A percentile compares a stretch with the other conserved stretches of the same genome.
Evolutionary conservation across 92 coral and sea anemone species (phyloP).

Genomic region (Siderastrea radians): DNA sequence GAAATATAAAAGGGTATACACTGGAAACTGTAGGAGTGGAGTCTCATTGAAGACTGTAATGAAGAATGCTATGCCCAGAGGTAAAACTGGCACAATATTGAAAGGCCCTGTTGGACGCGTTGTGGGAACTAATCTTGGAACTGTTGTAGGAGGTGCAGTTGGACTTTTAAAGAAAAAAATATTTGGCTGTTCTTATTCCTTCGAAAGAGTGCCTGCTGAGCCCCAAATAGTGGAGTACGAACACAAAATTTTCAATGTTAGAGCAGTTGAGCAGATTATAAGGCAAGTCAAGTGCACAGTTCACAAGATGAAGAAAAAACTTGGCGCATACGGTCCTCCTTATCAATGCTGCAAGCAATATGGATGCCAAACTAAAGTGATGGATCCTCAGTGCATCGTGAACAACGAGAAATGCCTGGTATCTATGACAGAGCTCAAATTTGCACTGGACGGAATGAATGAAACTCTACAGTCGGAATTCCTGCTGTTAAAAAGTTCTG

Average conservation of each 20-base stretch:
- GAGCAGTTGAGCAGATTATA: neutral
- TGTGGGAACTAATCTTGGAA: neutral
- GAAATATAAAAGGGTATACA: constrained; percentile 2
- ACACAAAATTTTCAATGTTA: neutral
- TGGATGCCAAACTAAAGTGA: constrained; percentile 28
- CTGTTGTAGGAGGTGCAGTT: neutral
- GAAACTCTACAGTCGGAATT: constrained; percentile 23
- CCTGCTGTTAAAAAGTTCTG: neutral
- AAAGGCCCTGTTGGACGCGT: neutral
- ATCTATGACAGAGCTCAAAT: constrained; percentile 6
- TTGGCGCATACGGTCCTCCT: constrained; percentile 36
- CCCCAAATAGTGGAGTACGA: neutral
- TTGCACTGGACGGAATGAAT: neutral
- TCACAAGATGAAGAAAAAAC: neutral
- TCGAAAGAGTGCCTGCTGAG: constrained; percentile 3
- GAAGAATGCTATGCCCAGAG: no score
- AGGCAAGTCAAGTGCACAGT: constrained; percentile 23
- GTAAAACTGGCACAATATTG: no score
- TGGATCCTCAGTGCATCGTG: constrained; percentile 30
- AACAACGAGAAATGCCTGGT: neutral
- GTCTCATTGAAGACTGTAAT: no score
- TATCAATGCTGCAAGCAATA: constrained; percentile 43
- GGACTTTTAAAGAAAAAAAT: neutral
- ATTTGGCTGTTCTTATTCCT: constrained; percentile 12
- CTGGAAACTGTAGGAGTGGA: neutral